These are phyloP conservation scores for Mastacembelus armatus DNA, from an alignment of 2,797 vertebrate genomes.

Conservation along the genomic window DNA sequence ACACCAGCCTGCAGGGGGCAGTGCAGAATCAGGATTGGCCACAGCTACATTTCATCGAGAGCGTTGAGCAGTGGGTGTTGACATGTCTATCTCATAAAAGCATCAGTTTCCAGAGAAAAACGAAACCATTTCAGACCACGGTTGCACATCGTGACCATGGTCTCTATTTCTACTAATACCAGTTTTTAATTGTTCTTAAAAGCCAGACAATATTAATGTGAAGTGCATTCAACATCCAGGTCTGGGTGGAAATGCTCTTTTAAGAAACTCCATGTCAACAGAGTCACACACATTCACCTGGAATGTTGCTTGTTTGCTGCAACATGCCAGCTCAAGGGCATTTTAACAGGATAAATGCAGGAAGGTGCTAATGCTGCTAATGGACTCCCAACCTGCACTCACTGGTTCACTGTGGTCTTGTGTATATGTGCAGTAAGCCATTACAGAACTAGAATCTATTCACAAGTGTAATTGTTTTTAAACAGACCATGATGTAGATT, in stretches of 20 bases:
- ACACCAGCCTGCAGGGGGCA: slow-evolving; percentile 86
- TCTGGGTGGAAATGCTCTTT: too few species aligned
- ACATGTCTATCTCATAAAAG: slow-evolving; percentile 25
- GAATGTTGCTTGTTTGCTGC: neutral
- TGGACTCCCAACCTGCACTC: neutral
- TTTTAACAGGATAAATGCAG: neutral
- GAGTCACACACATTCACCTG: neutral
- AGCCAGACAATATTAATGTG: neutral
- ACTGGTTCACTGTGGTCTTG: too few species aligned
- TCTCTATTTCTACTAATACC: neutral
- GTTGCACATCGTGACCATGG: neutral
- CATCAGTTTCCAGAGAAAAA: slow-evolving; percentile 9
- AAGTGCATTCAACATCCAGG: neutral
- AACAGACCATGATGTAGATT: neutral
- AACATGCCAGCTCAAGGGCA: neutral
- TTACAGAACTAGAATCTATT: too few species aligned
- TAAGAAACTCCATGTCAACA: too few species aligned
- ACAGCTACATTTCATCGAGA: neutral
- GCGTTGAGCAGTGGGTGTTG: too few species aligned
- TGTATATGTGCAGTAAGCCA: too few species aligned
- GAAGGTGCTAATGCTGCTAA: neutral
- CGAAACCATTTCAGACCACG: neutral
- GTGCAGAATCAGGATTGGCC: slow-evolving; percentile 28
- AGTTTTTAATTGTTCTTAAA: neutral
- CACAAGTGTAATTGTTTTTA: too few species aligned